Evolutionary conservation across 2,797 vertebrate genomes (phyloP), one percentile per base, ranked within the genome.

Genomic region (Pseudochromis fuscus): DNA sequence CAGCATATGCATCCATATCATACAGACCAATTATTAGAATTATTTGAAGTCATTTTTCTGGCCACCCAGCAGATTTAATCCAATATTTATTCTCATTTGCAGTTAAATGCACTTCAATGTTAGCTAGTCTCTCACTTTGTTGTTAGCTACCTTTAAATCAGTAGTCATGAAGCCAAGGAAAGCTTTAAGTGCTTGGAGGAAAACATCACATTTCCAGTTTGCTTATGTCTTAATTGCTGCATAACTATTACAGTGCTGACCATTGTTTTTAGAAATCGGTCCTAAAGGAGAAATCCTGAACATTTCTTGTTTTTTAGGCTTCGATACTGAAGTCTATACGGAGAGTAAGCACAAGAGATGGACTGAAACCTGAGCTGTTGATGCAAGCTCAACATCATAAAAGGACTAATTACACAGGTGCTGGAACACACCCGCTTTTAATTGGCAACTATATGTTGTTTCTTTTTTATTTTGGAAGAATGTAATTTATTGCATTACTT

Each of bases 151-250:
- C n/a, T n/a, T n/a, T 28, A 70, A 53, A 60, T 57, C 67, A 57
- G 31, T 24, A n/a, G n/a, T n/a, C n/a, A n/a, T n/a, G n/a, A n/a
- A n/a, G n/a, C n/a, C n/a, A n/a, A 31, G n/a, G 2, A 19, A 52
- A 50, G 48, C 49, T 60, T 38, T 52, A 63, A 64, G 58, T 56
- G 45, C 67, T 56, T 52, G 8, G 15, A 67, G 50, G 18, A 48
- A 58, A 64, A 64, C 27, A 44, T 31, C 25, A 21, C 19, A 50
- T 56, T 78, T 67, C 11, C 53, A 67, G 44, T 52, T 13, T 35
- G 12, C 58, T n/a, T 1, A 13, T 12, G 40, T 44, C 16, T 49
- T 60, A 59, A 70, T 42, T 50, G 37, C 68, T 59, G 33, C 55
- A 8, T 51, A 40, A 5, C 19, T 6, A 5, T 33, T 33, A 55